phyloP scores from a whole-genome alignment of 2,797 vertebrate genomes.

The Halcyon chelicuti region DNA sequence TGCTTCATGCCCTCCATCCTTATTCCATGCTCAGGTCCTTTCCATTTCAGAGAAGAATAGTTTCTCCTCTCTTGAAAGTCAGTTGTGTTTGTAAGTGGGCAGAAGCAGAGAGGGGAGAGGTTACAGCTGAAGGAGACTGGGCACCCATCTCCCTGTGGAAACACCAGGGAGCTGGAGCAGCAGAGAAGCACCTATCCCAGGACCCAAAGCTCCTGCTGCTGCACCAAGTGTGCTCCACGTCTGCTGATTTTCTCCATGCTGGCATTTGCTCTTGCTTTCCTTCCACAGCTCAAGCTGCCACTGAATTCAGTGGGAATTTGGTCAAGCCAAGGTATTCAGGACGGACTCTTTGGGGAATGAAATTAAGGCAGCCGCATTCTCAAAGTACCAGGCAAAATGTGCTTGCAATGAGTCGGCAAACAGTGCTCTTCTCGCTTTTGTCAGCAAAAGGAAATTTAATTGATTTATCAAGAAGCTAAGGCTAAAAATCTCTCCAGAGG shows the following conservation, averaged over 20 bases:
- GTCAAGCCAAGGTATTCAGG: neutral
- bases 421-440: neutral
- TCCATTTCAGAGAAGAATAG: neutral
- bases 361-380: neutral
- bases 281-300: neutral
- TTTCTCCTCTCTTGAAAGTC: neutral
- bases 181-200: neutral
- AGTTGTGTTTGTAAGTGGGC: neutral
- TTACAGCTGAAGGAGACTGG: neutral
- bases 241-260: neutral
- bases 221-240: fast-evolving
- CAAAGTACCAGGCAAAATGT: neutral
- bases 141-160: fast-evolving
- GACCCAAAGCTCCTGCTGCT: neutral
- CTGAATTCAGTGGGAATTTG: neutral
- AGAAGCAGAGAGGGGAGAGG: neutral
- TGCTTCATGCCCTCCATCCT: neutral
- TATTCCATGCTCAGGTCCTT: neutral
- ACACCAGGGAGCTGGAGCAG: neutral
- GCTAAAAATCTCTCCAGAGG: slow-evolving; percentile 16
- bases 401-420: neutral
- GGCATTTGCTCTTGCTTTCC: neutral
- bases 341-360: neutral
- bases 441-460: slow-evolving; percentile 19
- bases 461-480: slow-evolving; percentile 25